Evolutionary conservation across 2,888 invertebrate genomes (phyloP), one percentile per base, ranked within the genome.

Genomic region (Troides oblongomaculatus): DNA sequence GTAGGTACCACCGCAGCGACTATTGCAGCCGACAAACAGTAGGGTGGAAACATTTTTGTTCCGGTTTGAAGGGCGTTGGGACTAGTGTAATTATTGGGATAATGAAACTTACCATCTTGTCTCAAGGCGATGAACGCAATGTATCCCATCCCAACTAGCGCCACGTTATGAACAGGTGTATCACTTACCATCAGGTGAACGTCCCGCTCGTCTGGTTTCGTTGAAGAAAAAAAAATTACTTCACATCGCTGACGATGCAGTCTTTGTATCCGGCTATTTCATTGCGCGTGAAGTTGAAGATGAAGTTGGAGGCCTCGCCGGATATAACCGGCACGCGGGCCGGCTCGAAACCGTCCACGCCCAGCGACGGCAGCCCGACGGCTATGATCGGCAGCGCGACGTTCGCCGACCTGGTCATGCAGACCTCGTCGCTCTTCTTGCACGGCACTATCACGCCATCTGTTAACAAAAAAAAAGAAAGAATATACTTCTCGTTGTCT

Each of bases 261-360:
- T 78, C 58, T 59, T 77, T 83, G n/a, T 77, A 78, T 39, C 85
- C 85, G 2, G 36, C 72, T 0, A 78, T 14, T 17, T 76, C 76
- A 1, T 75, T 72, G 60, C 84, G 74, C 0, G 69, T 76, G 2
- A 84, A 72, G 21, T 75, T 80, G 57, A 74, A 80, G 10, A 81
- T 78, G 8, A 84, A 30, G 0, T 71, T 75, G 0, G 81, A 76
- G 0, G 80, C 64, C 8, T 79, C 74, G 46, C 74, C 80, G 12
- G 80, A 76, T n/a, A 84, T 74, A 12, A 66, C n/a, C 25, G 79
- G 66, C 12, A 76, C 66, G 21, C 72, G 68, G 61, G 85, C 68
- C 0, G 84, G 84, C 61, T 85, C 85, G 57, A 79, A 68, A 0
- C 59, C 21, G 53, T 78, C 75, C 2, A 81, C 73, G 0, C 78